Percentiles rank a stretch among this genome's conserved stretches.
Evolutionary conservation across 1,140 invertebrate genomes (phyloP).

Genomic region (Cotesia glomerata): DNA sequence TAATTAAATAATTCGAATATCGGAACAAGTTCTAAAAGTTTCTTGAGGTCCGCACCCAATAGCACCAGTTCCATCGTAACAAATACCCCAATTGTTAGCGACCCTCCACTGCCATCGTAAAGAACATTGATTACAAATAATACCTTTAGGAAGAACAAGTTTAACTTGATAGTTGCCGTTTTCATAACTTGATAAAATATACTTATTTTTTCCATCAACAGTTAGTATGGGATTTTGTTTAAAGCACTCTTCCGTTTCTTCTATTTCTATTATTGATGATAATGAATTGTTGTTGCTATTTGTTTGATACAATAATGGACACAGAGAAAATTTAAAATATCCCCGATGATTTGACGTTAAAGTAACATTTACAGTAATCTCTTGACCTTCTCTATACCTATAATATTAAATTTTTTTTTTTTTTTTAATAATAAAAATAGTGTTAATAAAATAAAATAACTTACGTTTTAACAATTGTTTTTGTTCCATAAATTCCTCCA

Average conservation of each 20-base stretch:
- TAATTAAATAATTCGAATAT: conserved; percentile 66
- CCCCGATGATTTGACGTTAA: conserved; percentile 77
- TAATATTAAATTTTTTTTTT: not conserved
- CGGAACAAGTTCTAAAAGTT: conserved; percentile 73
- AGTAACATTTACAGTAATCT: conserved; percentile 32
- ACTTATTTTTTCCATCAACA: conserved; percentile 57
- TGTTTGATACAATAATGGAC: conserved; percentile 56
- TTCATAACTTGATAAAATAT: conserved; percentile 29
- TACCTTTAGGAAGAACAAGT: conserved; percentile 60
- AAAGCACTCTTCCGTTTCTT: conserved; percentile 69
- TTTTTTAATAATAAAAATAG: not conserved
- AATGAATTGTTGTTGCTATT: conserved; percentile 42
- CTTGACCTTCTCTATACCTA: conserved; percentile 7
- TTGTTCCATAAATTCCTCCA: conserved; percentile 67
- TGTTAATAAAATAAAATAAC: not conserved
- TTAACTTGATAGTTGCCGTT: conserved; percentile 37
- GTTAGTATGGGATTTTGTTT: conserved; percentile 68
- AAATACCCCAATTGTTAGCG: conserved; percentile 68
- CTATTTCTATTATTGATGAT: too few relatives aligned
- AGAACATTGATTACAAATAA: conserved; percentile 71
- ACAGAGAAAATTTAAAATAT: conserved; percentile 67
- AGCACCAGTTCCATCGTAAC: conserved; percentile 52
- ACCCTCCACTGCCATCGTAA: conserved; percentile 73
- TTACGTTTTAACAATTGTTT: conserved; percentile 62
- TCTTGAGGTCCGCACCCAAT: conserved; percentile 73